Evolutionary conservation across 2,888 invertebrate species (phyloP), one percentile per base, ranked within the genome.

Genomic region (Iphiclides podalirius): DNA sequence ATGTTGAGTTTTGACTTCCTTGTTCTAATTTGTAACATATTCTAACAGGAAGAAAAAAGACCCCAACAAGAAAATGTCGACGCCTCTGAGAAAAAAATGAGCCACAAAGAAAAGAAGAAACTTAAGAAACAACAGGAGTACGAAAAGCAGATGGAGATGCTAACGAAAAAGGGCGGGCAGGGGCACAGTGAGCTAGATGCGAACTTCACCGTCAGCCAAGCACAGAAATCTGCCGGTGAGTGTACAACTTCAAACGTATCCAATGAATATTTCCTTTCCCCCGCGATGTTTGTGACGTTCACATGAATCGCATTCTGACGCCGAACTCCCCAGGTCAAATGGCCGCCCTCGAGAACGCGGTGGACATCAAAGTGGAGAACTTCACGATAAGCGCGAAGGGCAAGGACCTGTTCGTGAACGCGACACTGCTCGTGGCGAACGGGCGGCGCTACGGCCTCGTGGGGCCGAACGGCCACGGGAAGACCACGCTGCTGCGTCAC

Each of bases 391-490:
- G 97, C 13, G 99, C 99, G 0, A 96, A 97, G 78, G 99, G 99
- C 47, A 97, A 99, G 67, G 97, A 98, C 72, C 90, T 99, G 37
- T 99, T 99, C 78, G 95, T 97, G 23, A 99, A 99, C 79, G 98
- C 99, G 0, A 96, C 93, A 75, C 86, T 99, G 23, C 87, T 96
- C 43, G 98, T 99, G 61, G 98, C 98, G 0, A 93, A 95, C 67
- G 97, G 98, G 0, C 92, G 99, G 37, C 92, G 97, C 63, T 99
- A 99, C 79, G 99, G 99, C 66, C 90, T 99, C 3, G 99, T 99
- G 1, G 99, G 99, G 15, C 99, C 99, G 0, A 99, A 99, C 79
- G 99, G 97, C 0, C 98, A 99, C 87, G 99, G 99, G 9, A 99
- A 99, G 89, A 99, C 99, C 0, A 99, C 99, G 0, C 79, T 99